Conservation (phyloP, 2,888 invertebrate genomes). For the Salpingus planirostris region DNA sequence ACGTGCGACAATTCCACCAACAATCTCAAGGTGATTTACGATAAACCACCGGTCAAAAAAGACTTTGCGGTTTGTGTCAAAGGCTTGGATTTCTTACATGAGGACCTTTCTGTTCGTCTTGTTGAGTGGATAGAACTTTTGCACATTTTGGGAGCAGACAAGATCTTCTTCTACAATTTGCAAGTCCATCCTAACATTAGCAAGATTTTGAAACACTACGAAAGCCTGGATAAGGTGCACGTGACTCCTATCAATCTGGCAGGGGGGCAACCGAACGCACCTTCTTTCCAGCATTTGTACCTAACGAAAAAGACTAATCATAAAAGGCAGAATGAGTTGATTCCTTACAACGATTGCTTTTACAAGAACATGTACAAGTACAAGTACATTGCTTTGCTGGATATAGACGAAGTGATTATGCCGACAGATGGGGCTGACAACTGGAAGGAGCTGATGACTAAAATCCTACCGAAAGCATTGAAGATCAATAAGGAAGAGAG, state of each 20-base stretch:
- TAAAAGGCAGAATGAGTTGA: conserved; percentile 89
- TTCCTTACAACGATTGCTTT: conserved; percentile 93
- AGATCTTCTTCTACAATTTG: conserved; percentile 83
- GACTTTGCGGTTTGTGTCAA: conserved; percentile 90
- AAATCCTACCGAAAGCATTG: conserved; percentile 55
- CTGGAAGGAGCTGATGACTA: conserved; percentile 73
- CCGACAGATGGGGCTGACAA: conserved; percentile 57
- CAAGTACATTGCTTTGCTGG: conserved; percentile 81
- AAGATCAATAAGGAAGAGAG: conserved; percentile 58
- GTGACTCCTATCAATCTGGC: conserved; percentile 77
- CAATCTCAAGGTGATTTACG: conserved; percentile 73
- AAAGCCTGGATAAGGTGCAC: conserved; percentile 45
- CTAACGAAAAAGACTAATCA: conserved; percentile 85
- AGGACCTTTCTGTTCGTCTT: conserved; percentile 79
- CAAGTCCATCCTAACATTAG: conserved; percentile 89
- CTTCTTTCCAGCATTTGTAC: conserved; percentile 81
- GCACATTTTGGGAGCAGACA: conserved; percentile 78
- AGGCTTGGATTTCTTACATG: conserved; percentile 86
- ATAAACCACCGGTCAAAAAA: conserved; percentile 61
- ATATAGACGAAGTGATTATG: conserved; percentile 93
- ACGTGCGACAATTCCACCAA: conserved; percentile 81
- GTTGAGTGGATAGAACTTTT: conserved; percentile 93
- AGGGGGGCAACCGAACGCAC: conserved; percentile 83
- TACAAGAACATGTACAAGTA: conserved; percentile 88
- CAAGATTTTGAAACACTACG: conserved; percentile 61